Conservation (phyloP, 1,140 invertebrate genomes). For the Sycophaga agraensis region DNA sequence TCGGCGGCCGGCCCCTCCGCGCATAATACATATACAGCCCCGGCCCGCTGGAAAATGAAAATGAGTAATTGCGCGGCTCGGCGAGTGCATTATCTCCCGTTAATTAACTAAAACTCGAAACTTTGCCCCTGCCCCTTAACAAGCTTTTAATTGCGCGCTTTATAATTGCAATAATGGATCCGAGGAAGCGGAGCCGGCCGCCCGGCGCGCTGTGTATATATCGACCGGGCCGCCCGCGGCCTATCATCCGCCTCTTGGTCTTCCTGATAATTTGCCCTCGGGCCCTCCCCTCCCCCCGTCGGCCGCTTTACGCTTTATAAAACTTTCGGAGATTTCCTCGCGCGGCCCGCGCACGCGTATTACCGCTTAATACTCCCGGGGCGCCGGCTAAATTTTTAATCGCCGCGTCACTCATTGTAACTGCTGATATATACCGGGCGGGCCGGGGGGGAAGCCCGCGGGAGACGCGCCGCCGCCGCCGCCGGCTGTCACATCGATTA, state of each 20-base stretch:
- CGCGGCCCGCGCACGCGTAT: too few relatives aligned
- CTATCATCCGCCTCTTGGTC: too few relatives aligned
- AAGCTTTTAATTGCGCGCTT: conserved; percentile 4
- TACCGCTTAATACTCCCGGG: conserved; percentile 7
- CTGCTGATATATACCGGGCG: conserved; percentile 33
- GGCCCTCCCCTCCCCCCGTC: too few relatives aligned
- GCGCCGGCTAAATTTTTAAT: conserved; percentile 34
- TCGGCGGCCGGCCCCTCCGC: not conserved
- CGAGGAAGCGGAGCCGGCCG: not conserved
- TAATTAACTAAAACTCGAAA: conserved; percentile 2
- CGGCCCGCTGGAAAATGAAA: too few relatives aligned
- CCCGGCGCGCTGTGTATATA: too few relatives aligned
- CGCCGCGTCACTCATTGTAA: conserved; percentile 36
- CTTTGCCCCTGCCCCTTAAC: not conserved
- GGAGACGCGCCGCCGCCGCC: too few relatives aligned
- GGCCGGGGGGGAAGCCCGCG: too few relatives aligned
- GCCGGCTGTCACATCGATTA: conserved; percentile 37
- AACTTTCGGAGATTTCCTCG: not conserved
- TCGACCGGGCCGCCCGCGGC: too few relatives aligned
- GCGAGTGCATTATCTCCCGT: not conserved
- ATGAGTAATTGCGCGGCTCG: not conserved
- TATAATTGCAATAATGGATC: not conserved
- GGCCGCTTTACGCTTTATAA: not conserved
- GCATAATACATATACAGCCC: too few relatives aligned
- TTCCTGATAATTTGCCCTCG: too few relatives aligned